Base-by-base conservation (phyloP, 2,797 vertebrate species). In the Chloroceryle amazona region DNA sequence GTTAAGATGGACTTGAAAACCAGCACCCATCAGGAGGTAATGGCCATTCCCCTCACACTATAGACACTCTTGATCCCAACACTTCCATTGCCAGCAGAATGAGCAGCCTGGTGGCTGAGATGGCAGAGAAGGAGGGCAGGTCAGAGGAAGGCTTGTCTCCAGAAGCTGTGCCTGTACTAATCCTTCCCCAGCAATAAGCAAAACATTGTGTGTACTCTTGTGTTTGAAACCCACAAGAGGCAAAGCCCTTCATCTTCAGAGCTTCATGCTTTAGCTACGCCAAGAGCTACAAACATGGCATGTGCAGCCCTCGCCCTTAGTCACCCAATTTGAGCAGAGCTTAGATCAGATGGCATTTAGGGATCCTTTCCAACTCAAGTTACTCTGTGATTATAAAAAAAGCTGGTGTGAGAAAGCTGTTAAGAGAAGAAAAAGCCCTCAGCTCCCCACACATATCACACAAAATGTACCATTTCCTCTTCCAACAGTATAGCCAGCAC, bases 321-420 rank as follows among this genome's bases (percentile, higher is more conserved):
- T 49, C 47, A 67, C 79, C 21, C 8, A 0, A 12, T 13, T 4
- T 66, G 39, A 72, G 71, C 26, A 82, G 17, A 83, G 74, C 75
- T 89, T 35, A 47, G 47, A 91, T 87, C 93, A 95, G 81, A 89
- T 52, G 86, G 71, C 28, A 25, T 33, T 70, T 26, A 92, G 55
- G 78, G 63, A 94, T 81, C 39, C 14, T 46, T 83, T 95, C 89
- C 82, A 95, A 92, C 33, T 85, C 73, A 60, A 83, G 68, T 26
- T 62, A 88, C 57, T 63, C 73, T 54, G 33, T 57, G 28, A 68
- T 65, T 17, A 74, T 62, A 86, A 90, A 90, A 62, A 95, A 66
- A 74, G 20, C 31, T 72, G 25, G 44, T 70, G 33, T 33, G 31
- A 94, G 42, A 93, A 94, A 89, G 65, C 86, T 73, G 73, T 68